Base-by-base conservation (phyloP, 2,888 invertebrate species). In the Mythimna albipuncta region DNA sequence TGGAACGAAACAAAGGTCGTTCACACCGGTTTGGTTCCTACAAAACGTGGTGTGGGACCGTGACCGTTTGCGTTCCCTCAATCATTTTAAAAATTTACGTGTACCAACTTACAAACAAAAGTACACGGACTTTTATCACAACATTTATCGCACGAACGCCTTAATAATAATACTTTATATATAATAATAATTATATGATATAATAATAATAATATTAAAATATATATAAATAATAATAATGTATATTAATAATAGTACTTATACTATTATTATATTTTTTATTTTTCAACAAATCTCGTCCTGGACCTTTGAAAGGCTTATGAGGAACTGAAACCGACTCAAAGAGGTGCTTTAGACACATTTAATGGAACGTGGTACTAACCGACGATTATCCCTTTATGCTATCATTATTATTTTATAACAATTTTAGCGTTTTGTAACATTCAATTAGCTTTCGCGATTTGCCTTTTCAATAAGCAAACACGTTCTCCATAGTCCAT, bases 1-100 rank as follows among this genome's bases (percentile, higher is more conserved):
- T 90, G 91, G 91, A 91, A 93, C 89, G 89, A 88, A 91, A 86
- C 87, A 84, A 89, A 93, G 95, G 94, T 95, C 95, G 87, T 95
- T 95, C 91, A 95, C 95, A 93, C 90, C 89, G 87, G 79, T 85
- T 86, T 86, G 88, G 89, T 87, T 90, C 89, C 90, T 89, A 91
- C 90, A 89, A 90, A 89, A 88, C 89, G 89, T 88, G 88, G 91
- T 91, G 91, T 91, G 90, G 85, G 89, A 93, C 92, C 93, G 93
- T 93, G 93, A 94, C 92, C 91, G 90, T 81, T 85, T 82, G 87
- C 81, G 87, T 88, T 92, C 89, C 90, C 87, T 88, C 86, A 83
- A 88, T 84, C 82, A 87, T 89, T 90, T 91, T 89, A 85, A 83
- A 87, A 83, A 85, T 62, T 83, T 84, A 77, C 73, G 77, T 81